Conservation (phyloP, 1,140 invertebrate species). For the Hycleus cichorii region DNA sequence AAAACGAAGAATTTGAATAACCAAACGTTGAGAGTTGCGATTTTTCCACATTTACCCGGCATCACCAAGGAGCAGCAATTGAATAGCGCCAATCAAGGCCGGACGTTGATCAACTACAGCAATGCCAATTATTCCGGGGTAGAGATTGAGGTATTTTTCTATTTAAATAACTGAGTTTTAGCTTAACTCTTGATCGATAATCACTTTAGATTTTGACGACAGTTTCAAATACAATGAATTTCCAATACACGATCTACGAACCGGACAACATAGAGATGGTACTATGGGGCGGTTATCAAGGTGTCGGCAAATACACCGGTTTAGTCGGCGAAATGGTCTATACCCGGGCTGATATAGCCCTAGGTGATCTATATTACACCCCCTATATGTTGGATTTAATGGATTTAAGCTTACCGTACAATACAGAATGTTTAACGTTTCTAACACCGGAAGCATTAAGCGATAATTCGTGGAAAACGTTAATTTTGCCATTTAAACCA, state of each 20-base stretch:
- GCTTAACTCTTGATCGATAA: no score
- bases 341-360: constrained; percentile 60
- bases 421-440: constrained; percentile 73
- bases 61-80: constrained; percentile 38
- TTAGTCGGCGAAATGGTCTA: constrained; percentile 62
- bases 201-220: constrained; percentile 54
- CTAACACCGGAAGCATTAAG: constrained; percentile 68
- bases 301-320: constrained; percentile 57
- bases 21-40: constrained; percentile 51
- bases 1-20: constrained; percentile 54
- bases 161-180: no score
- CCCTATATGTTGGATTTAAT: constrained; percentile 57
- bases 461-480: constrained; percentile 74
- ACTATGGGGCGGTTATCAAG: constrained; percentile 55
- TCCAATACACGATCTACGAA: constrained; percentile 56
- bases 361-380: constrained; percentile 71
- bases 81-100: constrained; percentile 10
- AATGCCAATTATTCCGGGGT: constrained; percentile 42
- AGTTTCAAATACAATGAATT: constrained; percentile 61
- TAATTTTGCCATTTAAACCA: constrained; percentile 65
- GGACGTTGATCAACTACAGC: constrained; percentile 4
- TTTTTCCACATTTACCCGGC: constrained; percentile 65
- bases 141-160: constrained; percentile 56
- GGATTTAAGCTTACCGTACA: constrained; percentile 72
- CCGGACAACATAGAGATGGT: constrained; percentile 48